Evolutionary conservation across 2,113 vertebrate genomes (phyloP).

Genomic region (Peromyscus maniculatus): DNA sequence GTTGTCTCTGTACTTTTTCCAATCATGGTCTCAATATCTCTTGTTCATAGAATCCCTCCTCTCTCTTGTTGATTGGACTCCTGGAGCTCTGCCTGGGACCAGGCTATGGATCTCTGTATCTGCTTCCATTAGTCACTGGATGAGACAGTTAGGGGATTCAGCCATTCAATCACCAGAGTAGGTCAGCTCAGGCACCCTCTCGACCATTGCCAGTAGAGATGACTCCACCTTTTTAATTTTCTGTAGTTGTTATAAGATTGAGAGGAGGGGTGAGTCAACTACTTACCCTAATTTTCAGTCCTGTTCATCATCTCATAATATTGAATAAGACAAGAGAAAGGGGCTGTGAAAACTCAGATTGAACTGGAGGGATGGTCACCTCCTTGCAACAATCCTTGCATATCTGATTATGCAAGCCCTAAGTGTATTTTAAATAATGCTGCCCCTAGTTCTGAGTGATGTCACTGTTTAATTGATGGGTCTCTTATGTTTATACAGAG

Average conservation of each 20-base stretch:
- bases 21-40: no score
- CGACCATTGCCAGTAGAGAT: no score
- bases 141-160: no score
- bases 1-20: no score
- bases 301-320: not conserved
- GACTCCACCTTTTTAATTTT: not conserved
- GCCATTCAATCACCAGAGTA: no score
- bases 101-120: no score
- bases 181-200: no score
- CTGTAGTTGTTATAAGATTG: not conserved
- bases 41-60: no score
- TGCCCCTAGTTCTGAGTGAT: not conserved
- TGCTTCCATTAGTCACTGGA: no score
- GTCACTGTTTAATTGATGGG: not conserved
- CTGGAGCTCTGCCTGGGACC: no score
- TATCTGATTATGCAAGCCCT: not conserved
- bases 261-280: not conserved
- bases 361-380: fast-evolving
- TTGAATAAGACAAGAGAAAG: not conserved
- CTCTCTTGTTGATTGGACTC: no score
- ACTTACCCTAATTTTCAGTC: not conserved
- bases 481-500: not conserved
- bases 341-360: not conserved
- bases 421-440: not conserved
- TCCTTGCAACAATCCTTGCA: not conserved